Evolutionary conservation across 2,888 invertebrate genomes (phyloP), one percentile per base, ranked within the genome.

Genomic region (Rhabditoides inermis): DNA sequence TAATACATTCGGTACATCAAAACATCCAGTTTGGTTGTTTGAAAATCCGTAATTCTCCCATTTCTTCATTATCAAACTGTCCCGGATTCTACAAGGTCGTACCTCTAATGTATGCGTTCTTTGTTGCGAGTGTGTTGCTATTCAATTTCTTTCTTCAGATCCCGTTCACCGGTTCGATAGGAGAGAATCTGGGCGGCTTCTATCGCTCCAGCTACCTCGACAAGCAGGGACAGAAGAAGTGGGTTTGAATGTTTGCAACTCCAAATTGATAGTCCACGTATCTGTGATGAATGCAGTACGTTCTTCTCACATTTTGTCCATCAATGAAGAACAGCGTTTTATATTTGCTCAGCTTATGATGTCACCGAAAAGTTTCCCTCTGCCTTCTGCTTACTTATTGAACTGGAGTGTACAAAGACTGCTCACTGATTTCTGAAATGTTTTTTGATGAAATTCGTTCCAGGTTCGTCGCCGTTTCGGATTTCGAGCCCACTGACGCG

Each of bases 121-220:
- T n/a, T n/a, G n/a, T n/a, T n/a, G n/a, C n/a, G n/a, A n/a, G n/a
- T n/a, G n/a, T n/a, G n/a, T n/a, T n/a, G n/a, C n/a, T n/a, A n/a
- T n/a, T n/a, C n/a, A n/a, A 30, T 10, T 36, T 54, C 39, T 28
- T 45, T 22, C 37, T 67, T 32, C n/a, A 65, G 60, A 54, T 69
- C 25, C 56, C 55, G 1, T 69, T 63, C 56, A 41, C 56, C 27
- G 67, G 71, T 18, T 55, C 57, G 7, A 62, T 69, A 7, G 44
- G 36, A 15, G 22, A 22, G 6, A 28, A 42, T 15, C 59, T 70
- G n/a, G 54, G 55, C 25, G 70, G 70, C 10, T 54, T 71, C 2
- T 70, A 63, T 50, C 28, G 60, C n/a, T 58, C 65, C 18, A 41
- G 49, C 23, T 70, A 71, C 52, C 55, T 53, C 20, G 63, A 58